These are phyloP conservation scores for Acarapis woodi DNA, from an alignment of 1,140 invertebrate species.

Conservation along the genomic window DNA sequence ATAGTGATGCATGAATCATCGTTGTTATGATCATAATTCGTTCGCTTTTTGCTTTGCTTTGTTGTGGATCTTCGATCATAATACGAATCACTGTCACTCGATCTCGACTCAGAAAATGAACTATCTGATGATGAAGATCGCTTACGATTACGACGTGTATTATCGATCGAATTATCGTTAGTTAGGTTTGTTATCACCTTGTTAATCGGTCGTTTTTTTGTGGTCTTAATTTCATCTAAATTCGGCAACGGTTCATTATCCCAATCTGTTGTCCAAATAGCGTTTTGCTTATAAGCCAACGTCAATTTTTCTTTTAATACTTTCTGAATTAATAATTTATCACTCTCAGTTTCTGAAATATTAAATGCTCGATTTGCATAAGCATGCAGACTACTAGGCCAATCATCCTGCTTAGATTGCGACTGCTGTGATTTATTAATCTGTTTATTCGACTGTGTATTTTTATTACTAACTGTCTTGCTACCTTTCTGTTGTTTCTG, in stretches of 20 bases:
- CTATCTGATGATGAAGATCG: too few relatives aligned
- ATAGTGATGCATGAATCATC: too few relatives aligned
- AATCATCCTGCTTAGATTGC: conserved; percentile 9
- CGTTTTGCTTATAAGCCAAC: conserved; percentile 47
- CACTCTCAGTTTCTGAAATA: conserved; percentile 49
- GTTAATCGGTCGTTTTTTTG: too few relatives aligned
- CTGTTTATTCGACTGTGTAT: neutral
- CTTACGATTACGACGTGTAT: too few relatives aligned
- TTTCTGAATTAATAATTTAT: conserved; percentile 76
- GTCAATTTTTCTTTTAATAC: conserved; percentile 75
- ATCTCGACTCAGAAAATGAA: too few relatives aligned
- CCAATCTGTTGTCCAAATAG: conserved; percentile 68
- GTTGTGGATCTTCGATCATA: too few relatives aligned
- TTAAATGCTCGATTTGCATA: conserved; percentile 73
- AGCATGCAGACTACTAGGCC: conserved; percentile 15
- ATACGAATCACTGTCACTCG: too few relatives aligned
- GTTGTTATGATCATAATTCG: too few relatives aligned
- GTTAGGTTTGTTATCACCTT: conserved; percentile 2
- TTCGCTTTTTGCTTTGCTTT: too few relatives aligned
- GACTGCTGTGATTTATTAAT: too few relatives aligned
- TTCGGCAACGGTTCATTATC: conserved; percentile 28
- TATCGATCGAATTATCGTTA: too few relatives aligned
- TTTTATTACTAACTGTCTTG: conserved; percentile 1
- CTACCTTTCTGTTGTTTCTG: neutral
- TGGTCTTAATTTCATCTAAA: neutral